Evolutionary conservation across 1,140 invertebrate genomes (phyloP), one percentile per base, ranked within the genome.

Genomic region (Nephotettix cincticeps): DNA sequence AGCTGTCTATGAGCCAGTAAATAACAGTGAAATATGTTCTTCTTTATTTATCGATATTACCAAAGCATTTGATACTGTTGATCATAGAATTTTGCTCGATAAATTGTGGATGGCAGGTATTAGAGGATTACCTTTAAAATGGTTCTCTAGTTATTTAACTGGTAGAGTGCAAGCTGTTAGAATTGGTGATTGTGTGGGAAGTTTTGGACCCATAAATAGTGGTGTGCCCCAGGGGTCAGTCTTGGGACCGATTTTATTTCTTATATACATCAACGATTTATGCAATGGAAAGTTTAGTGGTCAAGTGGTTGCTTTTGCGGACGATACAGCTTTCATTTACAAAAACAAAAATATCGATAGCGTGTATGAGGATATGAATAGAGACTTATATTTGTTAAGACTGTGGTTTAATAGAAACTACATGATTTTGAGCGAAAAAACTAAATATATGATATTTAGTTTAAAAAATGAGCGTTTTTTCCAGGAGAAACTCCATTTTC

Each of bases 71-170:
- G 47, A n/a, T n/a, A n/a, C n/a, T n/a, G n/a, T n/a, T n/a, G n/a
- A n/a, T n/a, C n/a, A n/a, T n/a, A n/a, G n/a, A 54, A 54, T 54
- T 14, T 54, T 11, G 47, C 21, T 54, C 23, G 47, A 54, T 19
- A 54, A 54, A 11, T 54, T 54, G 47, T 54, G 47, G 47, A 11
- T 54, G 47, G 47, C 47, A 21, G 47, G 47, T 21, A 54, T 54
- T n/a, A 54, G 47, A 54, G 47, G 47, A n/a, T 54, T 6, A 21
- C 47, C 47, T 21, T 21, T 54, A n/a, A 6, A 19, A 11, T 54
- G 6, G 47, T 21, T 54, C 21, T 54, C 21, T 54, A 54, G 47
- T 54, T 14, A 54, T 19, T 21, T 54, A 54, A n/a, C 47, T 6
- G 6, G 21, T n/a, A 54, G 47, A 19, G 23, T 6, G 4, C 47